Evolutionary conservation across 2,113 vertebrate species (phyloP), one percentile per base, ranked within the genome.

Genomic region (Empidonax alnorum): DNA sequence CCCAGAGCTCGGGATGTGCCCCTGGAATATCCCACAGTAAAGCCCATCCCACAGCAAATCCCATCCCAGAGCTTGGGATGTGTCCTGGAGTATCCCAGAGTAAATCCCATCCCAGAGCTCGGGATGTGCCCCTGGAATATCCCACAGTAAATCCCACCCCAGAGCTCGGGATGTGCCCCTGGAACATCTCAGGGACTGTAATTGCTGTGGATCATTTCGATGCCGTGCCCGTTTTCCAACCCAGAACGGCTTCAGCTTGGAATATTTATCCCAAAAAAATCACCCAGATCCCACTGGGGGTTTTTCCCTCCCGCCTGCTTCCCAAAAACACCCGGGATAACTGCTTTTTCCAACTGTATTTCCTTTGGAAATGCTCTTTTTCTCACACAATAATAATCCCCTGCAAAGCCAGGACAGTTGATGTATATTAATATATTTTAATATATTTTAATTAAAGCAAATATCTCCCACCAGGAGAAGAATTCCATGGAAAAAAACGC

Each of bases 391-490:
- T 37, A 66, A 88, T 47, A 73, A n/a, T 9, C 23, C 31, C 11
- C 23, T 7, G 17, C 68, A 65, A 13, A 76, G 39, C 44, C 37
- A 62, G 25, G 91, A 41, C 46, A 86, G 72, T 65, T 68, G 79
- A 90, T 39, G 47, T 4, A 65, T 87, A 83, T 94, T 93, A 94
- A 90, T 42, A 44, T 5, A 65, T 87, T 85, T 94, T 93, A 94
- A 90, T 42, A 44, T 5, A 61, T 87, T 83, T 95, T 93, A 94
- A 96, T 83, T 80, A 87, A 88, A 90, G 46, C n/a, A 49, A 85
- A 4, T 67, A 55, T 55, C 52, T 73, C 0, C 0, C 31, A 13
- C 31, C 25, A 73, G 59, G 59, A 89, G 73, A 31, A 37, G 42
- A 33, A 68, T 30, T 80, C 41, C 9, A 53, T 1, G 23, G 72